A percentile compares a stretch with the other conserved stretches of the same genome.
These are phyloP conservation scores for Allacma fusca DNA, from an alignment of 2,888 invertebrate species.

Conservation along the genomic window DNA sequence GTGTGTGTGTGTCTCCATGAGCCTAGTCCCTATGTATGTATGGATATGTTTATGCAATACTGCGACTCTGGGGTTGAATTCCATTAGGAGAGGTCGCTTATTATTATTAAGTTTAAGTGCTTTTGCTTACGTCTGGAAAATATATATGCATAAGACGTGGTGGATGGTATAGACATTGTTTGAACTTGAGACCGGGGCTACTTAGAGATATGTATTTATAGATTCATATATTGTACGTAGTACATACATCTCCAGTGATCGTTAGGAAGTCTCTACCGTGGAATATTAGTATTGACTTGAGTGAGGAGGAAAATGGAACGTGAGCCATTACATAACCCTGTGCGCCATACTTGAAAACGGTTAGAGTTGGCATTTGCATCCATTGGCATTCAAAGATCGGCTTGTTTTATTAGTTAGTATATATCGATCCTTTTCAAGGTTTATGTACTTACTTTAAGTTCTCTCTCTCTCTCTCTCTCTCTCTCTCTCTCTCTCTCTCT, in stretches of 20 bases:
- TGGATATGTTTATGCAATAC: no score
- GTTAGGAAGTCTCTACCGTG: neutral
- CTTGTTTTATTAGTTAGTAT: constrained; percentile 47
- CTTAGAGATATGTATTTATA: neutral
- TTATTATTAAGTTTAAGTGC: constrained; percentile 1
- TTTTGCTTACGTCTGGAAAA: no score
- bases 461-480: neutral
- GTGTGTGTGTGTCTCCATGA: no score
- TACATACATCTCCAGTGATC: neutral
- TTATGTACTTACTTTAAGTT: neutral
- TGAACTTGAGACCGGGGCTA: neutral
- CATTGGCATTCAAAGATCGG: constrained; percentile 49
- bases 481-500: no score
- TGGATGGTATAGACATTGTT: no score
- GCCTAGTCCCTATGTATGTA: no score
- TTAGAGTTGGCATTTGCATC: constrained; percentile 37
- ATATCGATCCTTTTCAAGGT: constrained; percentile 20
- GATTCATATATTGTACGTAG: neutral
- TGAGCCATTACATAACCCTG: constrained; percentile 8
- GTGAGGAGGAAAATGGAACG: constrained; percentile 14
- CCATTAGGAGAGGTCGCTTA: neutral
- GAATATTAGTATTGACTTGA: constrained; percentile 12
- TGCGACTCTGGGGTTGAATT: neutral
- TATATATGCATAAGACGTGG: no score
- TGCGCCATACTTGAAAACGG: constrained; percentile 31